Percentiles rank a stretch among this genome's conserved stretches.
Conservation (phyloP, 2,797 vertebrate species). For the Kryptopterus vitreolus region DNA sequence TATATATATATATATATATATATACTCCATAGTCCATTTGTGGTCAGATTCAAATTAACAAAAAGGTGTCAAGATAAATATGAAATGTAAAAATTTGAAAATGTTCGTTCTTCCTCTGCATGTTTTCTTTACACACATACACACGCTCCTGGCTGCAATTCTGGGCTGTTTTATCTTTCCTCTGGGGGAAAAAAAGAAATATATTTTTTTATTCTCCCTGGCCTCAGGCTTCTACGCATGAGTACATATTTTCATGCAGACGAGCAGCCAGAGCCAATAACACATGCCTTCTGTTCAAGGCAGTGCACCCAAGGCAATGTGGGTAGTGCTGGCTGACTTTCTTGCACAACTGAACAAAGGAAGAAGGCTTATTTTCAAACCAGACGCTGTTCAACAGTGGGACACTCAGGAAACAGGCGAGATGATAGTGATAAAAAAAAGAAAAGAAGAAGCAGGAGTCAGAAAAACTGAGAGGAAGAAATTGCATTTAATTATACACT, state of each 20-base stretch:
- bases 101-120: not conserved
- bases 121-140: not conserved
- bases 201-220: conserved; percentile 6
- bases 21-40: not conserved
- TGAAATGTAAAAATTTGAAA: not conserved
- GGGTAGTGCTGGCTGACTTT: not conserved
- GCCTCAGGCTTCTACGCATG: conserved; percentile 9
- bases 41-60: not conserved
- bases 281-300: not conserved
- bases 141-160: not conserved
- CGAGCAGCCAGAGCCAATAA: conserved; percentile 11
- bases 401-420: not conserved
- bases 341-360: conserved; percentile 7
- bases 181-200: conserved; percentile 4
- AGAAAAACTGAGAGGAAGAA: not conserved
- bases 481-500: not conserved
- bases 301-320: conserved; percentile 1
- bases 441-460: not conserved
- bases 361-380: not conserved
- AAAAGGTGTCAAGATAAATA: not conserved
- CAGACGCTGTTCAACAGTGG: not conserved
- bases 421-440: not conserved
- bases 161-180: conserved; percentile 7
- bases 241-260: conserved; percentile 8
- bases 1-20: no score